Evolutionary conservation across 2,113 vertebrate species (phyloP), one percentile per base, ranked within the genome.

Genomic region (Gymnocephalus cernua): DNA sequence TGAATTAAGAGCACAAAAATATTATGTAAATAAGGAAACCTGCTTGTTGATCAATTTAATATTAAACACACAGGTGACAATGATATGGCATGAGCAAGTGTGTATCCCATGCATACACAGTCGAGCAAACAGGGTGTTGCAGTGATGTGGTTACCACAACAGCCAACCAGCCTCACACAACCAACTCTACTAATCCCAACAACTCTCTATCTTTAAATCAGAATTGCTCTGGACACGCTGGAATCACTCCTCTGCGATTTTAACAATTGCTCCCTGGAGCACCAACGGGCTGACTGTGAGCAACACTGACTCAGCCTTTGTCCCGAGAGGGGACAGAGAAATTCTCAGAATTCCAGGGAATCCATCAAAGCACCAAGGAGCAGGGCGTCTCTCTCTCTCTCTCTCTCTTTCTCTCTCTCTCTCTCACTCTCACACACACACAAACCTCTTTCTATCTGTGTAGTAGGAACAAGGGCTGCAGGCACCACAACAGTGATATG

Each of bases 321-420:
- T 83, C 90, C 87, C 27, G 35, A 80, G 84, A 82, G 87, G 53
- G 83, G 73, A 80, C 74, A 23, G 50, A 69, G 12, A 72, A 58
- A 95, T 95, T 94, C 89, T 86, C 82, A 0, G 68, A 83, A 95
- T 95, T 94, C 94, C 94, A 91, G 85, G 83, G 86, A 92, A 90
- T 89, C 92, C 91, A 92, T 93, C 83, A 93, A 94, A 88, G 87
- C 56, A 19, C 19, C n/a, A 29, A 53, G 82, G 71, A 78, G 44
- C 70, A 74, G 75, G 86, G 80, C 23, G 85, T 80, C 79, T 88
- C 79, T n/a, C n/a, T n/a, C n/a, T n/a, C n/a, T n/a, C n/a, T n/a
- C n/a, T n/a, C n/a, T n/a, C n/a, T n/a, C n/a, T n/a, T n/a, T n/a
- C n/a, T n/a, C n/a, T n/a, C n/a, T n/a, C n/a, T n/a, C n/a, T n/a